Evolutionary conservation across 92 coral and sea anemone genomes (phyloP).

Genomic region (Chrysogorgia sp.): DNA sequence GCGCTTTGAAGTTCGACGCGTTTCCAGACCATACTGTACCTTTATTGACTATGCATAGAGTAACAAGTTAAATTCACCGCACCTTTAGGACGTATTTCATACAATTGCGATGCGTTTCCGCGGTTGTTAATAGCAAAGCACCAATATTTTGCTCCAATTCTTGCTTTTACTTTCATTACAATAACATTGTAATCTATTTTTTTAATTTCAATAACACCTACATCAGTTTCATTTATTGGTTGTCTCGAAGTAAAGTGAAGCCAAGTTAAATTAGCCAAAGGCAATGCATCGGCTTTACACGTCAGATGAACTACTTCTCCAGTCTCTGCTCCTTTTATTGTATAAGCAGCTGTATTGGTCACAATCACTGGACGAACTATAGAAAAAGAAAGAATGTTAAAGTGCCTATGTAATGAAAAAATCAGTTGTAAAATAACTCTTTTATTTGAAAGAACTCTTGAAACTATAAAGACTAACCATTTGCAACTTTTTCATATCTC

Average conservation of each 20-base stretch:
- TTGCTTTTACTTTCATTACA: conserved; percentile 23
- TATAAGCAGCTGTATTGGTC: conserved; percentile 24
- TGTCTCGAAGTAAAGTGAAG: conserved; percentile 10
- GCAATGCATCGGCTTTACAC: conserved; percentile 22
- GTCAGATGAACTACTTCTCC: conserved; percentile 11
- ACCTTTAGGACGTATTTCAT: conserved; percentile 81
- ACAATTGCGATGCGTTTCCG: conserved; percentile 67
- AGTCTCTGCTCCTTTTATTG: conserved; percentile 26
- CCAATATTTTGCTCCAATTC: conserved; percentile 63
- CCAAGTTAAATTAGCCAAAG: conserved; percentile 22
- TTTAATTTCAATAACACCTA: not conserved
- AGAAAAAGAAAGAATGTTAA: not conserved
- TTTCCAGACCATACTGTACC: no score
- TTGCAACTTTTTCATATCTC: no score
- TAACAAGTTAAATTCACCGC: not conserved
- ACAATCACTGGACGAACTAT: conserved; percentile 27
- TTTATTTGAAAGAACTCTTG: no score
- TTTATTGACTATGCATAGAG: not conserved
- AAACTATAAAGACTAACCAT: no score
- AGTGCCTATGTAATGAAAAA: no score
- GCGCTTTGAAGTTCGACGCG: no score
- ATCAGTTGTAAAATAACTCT: no score
- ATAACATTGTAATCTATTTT: not conserved
- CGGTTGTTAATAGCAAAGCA: conserved; percentile 75
- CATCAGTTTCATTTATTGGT: not conserved